Conservation (phyloP, 2,888 invertebrate genomes). For the Sphaerophoria rueppellii region DNA sequence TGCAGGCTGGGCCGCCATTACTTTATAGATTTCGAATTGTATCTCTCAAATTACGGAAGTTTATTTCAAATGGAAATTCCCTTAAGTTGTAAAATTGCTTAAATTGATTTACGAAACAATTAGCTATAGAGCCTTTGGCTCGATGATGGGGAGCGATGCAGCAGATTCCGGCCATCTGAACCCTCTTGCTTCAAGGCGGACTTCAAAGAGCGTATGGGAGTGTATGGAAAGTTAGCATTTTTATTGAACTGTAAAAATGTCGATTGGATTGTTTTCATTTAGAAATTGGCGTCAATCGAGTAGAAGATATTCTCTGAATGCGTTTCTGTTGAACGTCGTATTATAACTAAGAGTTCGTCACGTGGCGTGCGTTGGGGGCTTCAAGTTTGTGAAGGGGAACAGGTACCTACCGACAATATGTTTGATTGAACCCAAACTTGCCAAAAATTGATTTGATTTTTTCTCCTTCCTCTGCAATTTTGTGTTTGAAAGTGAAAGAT, state of each 20-base stretch:
- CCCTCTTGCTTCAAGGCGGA: not conserved
- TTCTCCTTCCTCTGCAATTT: not conserved
- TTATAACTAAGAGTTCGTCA: not conserved
- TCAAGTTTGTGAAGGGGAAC: not conserved
- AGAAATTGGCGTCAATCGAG: constrained; percentile 66
- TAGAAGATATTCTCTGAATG: constrained; percentile 55
- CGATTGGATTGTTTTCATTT: constrained; percentile 68
- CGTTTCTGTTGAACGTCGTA: constrained; percentile 28
- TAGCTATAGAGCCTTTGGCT: constrained; percentile 2
- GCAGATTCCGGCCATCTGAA: not conserved
- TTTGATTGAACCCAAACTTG: no score
- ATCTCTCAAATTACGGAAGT: constrained; percentile 16
- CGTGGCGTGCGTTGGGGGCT: not conserved
- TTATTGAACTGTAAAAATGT: constrained; percentile 46
- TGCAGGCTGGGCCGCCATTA: constrained; percentile 12
- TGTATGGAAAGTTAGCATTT: constrained; percentile 23
- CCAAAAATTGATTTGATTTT: not conserved
- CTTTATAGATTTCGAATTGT: constrained; percentile 14
- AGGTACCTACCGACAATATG: no score
- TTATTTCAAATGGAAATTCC: constrained; percentile 29
- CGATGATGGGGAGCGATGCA: not conserved
- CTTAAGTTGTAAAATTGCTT: constrained; percentile 37
- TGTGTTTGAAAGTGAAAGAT: constrained; percentile 40
- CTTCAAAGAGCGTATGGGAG: not conserved
- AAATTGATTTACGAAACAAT: constrained; percentile 58